Conservation (phyloP, 2,113 vertebrate species). For the Hydrolagus affinis region DNA sequence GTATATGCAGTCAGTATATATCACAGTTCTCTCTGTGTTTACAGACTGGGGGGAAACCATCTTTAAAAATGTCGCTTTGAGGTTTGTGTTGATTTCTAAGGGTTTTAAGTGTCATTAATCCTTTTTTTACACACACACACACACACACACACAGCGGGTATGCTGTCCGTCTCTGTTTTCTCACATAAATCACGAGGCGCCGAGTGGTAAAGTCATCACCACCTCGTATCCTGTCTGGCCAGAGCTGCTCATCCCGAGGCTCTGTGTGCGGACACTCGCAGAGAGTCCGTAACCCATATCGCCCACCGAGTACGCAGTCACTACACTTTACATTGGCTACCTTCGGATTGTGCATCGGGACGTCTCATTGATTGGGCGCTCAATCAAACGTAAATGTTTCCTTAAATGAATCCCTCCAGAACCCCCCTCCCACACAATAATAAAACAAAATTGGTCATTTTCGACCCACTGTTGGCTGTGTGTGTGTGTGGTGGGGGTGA, state of each 20-base stretch:
- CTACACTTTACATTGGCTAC: neutral
- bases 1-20: too few relatives aligned
- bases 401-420: too few relatives aligned
- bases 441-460: too few relatives aligned
- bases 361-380: too few relatives aligned
- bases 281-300: neutral
- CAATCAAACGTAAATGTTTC: too few relatives aligned
- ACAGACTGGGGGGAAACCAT: neutral
- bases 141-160: neutral
- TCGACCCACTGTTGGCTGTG: too few relatives aligned
- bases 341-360: too few relatives aligned
- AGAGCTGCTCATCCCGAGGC: neutral
- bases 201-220: conserved; percentile 1
- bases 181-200: conserved; percentile 24
- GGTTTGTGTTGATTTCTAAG: neutral
- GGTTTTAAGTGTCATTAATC: conserved; percentile 14
- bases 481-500: too few relatives aligned
- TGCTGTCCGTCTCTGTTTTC: neutral
- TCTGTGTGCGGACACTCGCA: neutral
- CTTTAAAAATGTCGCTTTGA: neutral
- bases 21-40: neutral
- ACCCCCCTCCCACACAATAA: too few relatives aligned
- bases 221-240: neutral
- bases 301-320: neutral
- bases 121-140: too few relatives aligned